Conservation (phyloP, 1,140 invertebrate genomes). For the Bombus superbus region DNA sequence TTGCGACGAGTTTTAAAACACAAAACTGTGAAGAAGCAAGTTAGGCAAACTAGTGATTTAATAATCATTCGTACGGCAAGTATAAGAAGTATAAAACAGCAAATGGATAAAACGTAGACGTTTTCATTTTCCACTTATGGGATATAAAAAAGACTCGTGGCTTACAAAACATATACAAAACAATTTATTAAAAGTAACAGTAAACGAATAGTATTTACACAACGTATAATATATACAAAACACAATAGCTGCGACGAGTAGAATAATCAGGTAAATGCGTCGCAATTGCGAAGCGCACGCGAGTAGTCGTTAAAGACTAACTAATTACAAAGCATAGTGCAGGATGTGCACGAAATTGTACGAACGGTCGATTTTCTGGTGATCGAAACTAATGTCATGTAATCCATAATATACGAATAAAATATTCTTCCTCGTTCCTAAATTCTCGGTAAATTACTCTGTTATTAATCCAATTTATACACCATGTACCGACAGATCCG, state of each 20-base stretch:
- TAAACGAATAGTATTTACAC: slow-evolving; percentile 57
- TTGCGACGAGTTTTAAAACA: not conserved
- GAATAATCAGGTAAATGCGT: slow-evolving; percentile 32
- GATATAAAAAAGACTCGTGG: not conserved
- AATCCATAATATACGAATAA: not conserved
- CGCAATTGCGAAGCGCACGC: slow-evolving; percentile 14
- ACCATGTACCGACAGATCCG: not conserved
- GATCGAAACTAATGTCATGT: not conserved
- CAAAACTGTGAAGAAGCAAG: not conserved
- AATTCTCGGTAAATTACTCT: not conserved
- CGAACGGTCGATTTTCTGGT: not conserved
- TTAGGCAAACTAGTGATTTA: too few species aligned
- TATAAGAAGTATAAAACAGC: too few species aligned
- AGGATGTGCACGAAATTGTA: not conserved
- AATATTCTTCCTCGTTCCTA: not conserved
- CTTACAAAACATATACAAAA: slow-evolving; percentile 40
- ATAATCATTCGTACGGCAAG: too few species aligned
- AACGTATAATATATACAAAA: slow-evolving; percentile 57
- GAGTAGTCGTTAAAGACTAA: not conserved
- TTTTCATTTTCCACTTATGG: too few species aligned
- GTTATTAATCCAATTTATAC: not conserved
- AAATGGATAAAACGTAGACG: not conserved
- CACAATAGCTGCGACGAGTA: slow-evolving; percentile 22
- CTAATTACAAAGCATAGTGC: not conserved
- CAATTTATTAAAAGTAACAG: slow-evolving; percentile 57